phyloP scores from a whole-genome alignment of 2,797 vertebrate genomes.

The Channa striata region DNA sequence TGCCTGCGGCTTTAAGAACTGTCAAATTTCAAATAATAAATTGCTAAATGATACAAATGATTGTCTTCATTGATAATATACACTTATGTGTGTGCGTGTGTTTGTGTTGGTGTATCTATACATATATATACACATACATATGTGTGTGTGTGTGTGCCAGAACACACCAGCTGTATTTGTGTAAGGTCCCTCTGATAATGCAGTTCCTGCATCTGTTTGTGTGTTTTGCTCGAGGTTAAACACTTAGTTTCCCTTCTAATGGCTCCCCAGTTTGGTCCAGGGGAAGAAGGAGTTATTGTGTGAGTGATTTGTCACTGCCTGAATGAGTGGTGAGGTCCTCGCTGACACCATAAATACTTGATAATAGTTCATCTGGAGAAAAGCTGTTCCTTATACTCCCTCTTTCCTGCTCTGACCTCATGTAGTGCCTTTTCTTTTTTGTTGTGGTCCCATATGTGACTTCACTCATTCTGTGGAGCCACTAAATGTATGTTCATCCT shows the following conservation, averaged over 20 bases:
- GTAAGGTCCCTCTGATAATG: constrained; percentile 15
- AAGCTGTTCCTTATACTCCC: constrained; percentile 60
- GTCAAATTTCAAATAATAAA: background rate
- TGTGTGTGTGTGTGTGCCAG: background rate
- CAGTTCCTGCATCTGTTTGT: constrained; percentile 46
- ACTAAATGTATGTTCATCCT: constrained; percentile 15
- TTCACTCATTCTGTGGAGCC: background rate
- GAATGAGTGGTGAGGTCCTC: constrained; percentile 51
- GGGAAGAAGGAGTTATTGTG: constrained; percentile 56
- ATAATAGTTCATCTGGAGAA: constrained; percentile 76
- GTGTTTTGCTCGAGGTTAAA: constrained; percentile 65
- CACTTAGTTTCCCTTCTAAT: constrained; percentile 64
- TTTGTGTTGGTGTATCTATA: background rate
- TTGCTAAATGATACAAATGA: background rate
- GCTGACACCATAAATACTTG: constrained; percentile 71
- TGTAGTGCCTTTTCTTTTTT: background rate
- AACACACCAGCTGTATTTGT: constrained; percentile 15
- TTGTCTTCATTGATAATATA: background rate
- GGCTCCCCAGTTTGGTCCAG: constrained; percentile 48
- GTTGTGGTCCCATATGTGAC: constrained; percentile 8
- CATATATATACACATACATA: too few relatives aligned
- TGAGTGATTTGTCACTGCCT: constrained; percentile 70
- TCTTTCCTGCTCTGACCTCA: constrained; percentile 42
- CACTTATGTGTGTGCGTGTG: background rate
- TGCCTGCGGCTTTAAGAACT: background rate